phyloP scores from a whole-genome alignment of 1,140 invertebrate genomes.

The Sarcophaga peregrina region DNA sequence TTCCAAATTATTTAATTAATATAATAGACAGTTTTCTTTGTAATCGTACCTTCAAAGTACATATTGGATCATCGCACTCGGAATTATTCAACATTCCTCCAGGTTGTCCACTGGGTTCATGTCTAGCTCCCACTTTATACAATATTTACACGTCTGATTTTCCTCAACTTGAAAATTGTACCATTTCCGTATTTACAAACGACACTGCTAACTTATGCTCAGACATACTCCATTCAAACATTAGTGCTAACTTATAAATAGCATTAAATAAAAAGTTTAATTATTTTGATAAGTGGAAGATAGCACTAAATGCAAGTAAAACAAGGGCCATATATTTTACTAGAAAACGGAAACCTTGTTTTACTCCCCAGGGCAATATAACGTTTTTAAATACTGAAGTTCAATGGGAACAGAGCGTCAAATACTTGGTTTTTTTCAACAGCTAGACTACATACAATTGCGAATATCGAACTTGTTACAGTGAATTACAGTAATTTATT shows the following conservation, averaged over 20 bases:
- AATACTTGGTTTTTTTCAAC: too few relatives aligned
- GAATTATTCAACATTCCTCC: neutral
- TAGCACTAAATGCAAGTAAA: neutral
- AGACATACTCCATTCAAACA: neutral
- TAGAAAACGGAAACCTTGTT: too few relatives aligned
- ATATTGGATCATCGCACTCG: neutral
- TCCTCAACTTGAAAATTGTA: neutral
- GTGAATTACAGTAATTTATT: too few relatives aligned
- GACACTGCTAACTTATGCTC: neutral
- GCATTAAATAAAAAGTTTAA: neutral
- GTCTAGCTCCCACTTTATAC: neutral
- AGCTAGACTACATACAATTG: too few relatives aligned
- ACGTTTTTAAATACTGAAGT: neutral
- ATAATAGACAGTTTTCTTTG: too few relatives aligned
- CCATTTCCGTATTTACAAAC: neutral
- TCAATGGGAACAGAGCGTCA: neutral
- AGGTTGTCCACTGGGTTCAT: neutral
- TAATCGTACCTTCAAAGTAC: too few relatives aligned
- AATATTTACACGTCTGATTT: conserved; percentile 17
- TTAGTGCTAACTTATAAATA: neutral
- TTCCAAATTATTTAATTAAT: too few relatives aligned
- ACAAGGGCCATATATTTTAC: neutral
- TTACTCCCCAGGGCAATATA: neutral
- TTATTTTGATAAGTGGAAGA: conserved; percentile 13
- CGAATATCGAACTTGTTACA: too few relatives aligned